Percentiles rank a stretch among this genome's conserved stretches.
Evolutionary conservation across 2,888 invertebrate genomes (phyloP).

Genomic region (Nymphalis urticae): DNA sequence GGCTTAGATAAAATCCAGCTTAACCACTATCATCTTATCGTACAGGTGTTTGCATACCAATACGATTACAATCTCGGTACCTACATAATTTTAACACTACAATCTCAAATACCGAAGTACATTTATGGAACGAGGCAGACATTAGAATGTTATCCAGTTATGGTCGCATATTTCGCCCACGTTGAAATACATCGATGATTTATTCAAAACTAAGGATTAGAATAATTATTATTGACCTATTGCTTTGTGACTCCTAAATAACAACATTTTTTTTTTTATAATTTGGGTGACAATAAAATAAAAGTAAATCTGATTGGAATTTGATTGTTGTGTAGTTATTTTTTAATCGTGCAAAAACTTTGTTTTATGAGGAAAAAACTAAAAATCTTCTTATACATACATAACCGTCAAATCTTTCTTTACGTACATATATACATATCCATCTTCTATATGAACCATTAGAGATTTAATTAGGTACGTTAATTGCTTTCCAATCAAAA

Average conservation of each 20-base stretch:
- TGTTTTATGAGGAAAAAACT: conserved; percentile 8
- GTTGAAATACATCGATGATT: conserved; percentile 65
- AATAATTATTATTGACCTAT: conserved; percentile 47
- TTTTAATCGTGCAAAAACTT: neutral
- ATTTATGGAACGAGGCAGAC: conserved; percentile 54
- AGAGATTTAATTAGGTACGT: conserved; percentile 48
- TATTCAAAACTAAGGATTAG: conserved; percentile 74
- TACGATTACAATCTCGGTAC: conserved; percentile 55
- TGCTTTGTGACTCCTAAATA: conserved; percentile 26
- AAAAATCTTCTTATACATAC: conserved; percentile 3
- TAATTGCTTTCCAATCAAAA: conserved; percentile 56
- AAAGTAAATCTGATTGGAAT: neutral
- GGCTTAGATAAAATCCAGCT: conserved; percentile 39
- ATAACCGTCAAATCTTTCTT: too few species aligned
- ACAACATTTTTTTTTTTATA: neutral
- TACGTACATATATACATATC: neutral
- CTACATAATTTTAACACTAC: conserved; percentile 49
- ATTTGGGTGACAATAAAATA: neutral
- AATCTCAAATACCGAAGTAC: conserved; percentile 46
- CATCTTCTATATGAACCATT: conserved; percentile 33
- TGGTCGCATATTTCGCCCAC: conserved; percentile 71
- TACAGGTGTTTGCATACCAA: conserved; percentile 70
- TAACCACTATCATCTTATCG: conserved; percentile 54
- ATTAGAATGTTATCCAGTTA: conserved; percentile 52
- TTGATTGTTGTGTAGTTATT: neutral